Percentiles rank a stretch among this genome's conserved stretches.
Evolutionary conservation across 2,797 vertebrate genomes (phyloP).

Genomic region (Chiroxiphia lanceolata): DNA sequence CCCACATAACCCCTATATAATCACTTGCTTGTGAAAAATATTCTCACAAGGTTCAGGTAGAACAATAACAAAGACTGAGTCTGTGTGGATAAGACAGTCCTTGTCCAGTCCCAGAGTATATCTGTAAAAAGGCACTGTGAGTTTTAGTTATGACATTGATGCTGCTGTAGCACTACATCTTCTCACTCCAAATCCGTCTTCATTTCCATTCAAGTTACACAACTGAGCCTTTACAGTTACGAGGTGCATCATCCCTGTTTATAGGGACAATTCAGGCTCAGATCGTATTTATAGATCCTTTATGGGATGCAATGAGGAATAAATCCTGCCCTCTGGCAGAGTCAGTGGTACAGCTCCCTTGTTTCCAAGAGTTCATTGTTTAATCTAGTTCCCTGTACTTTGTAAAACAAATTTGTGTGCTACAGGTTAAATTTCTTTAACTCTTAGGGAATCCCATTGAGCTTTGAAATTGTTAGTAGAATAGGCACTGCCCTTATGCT

Average conservation of each 20-base stretch:
- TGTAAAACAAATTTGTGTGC: background rate
- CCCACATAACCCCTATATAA: background rate
- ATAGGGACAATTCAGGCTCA: background rate
- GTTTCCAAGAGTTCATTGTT: background rate
- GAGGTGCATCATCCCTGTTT: background rate
- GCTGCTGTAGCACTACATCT: background rate
- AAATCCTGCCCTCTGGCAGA: background rate
- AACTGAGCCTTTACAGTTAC: background rate
- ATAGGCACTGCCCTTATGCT: background rate
- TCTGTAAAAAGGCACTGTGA: background rate
- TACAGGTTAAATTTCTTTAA: background rate
- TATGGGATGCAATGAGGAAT: background rate
- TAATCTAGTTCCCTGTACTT: background rate
- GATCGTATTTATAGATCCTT: background rate
- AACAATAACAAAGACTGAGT: background rate
- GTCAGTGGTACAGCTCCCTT: background rate
- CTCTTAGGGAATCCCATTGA: background rate
- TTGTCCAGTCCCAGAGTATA: background rate
- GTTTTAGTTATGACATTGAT: background rate
- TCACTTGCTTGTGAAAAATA: background rate
- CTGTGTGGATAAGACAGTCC: rapidly evolving
- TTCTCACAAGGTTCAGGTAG: background rate
- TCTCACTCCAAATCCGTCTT: background rate
- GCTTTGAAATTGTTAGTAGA: background rate
- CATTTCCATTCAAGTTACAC: background rate